phyloP scores from a whole-genome alignment of 2,797 vertebrate genomes.

The Gallirallus australis region DNA sequence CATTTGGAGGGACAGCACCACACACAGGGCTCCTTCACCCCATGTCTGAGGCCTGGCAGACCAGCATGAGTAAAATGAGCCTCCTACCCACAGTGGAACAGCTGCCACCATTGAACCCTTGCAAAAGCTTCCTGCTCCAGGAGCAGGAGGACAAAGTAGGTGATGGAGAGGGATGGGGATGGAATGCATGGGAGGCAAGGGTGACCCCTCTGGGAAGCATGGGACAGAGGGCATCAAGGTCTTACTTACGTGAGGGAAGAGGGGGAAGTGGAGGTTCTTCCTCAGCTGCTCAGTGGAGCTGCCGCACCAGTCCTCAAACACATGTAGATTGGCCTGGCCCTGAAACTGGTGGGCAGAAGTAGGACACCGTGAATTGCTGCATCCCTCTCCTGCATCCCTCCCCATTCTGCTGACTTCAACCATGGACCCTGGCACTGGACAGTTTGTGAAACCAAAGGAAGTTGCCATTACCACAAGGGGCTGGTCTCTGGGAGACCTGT shows the following conservation, averaged over 20 bases:
- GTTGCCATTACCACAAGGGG: fast-evolving
- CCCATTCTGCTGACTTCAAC: background rate
- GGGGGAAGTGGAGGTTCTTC: constrained; percentile 90
- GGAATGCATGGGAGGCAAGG: background rate
- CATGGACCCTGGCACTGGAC: fast-evolving
- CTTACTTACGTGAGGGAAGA: constrained; percentile 92
- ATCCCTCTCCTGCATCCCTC: background rate
- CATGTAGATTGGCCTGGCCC: constrained; percentile 91
- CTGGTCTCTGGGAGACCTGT: background rate
- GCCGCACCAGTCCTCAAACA: constrained; percentile 98
- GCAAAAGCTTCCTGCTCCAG: background rate
- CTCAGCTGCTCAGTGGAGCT: constrained; percentile 85
- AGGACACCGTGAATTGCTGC: background rate
- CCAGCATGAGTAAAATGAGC: background rate
- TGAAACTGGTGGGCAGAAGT: constrained; percentile 80
- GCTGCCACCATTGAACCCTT: background rate
- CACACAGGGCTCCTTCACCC: background rate
- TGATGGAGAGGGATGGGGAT: background rate
- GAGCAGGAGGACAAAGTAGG: background rate
- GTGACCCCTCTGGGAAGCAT: background rate
- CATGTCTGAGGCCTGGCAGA: background rate
- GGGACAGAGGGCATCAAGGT: fast-evolving
- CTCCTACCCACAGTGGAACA: background rate
- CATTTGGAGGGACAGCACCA: background rate
- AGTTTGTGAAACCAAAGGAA: background rate